Base-by-base conservation (phyloP, 2,888 invertebrate genomes). In the Philaethria dido region DNA sequence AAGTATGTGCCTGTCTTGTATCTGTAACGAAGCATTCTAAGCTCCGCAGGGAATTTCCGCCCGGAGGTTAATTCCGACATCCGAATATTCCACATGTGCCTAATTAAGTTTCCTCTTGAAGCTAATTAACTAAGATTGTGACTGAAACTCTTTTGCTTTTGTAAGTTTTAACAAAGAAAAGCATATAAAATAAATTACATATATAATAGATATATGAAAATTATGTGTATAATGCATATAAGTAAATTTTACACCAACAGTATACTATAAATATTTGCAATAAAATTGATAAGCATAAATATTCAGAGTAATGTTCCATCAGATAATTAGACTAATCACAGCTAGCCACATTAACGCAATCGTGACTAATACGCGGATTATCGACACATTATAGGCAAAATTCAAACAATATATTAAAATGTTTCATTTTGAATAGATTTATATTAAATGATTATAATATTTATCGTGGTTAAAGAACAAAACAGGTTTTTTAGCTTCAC, bases 41-140 rank as follows among this genome's bases (percentile, higher is more conserved):
- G 45, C 60, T 47, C 60, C 33, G 29, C 33, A 4, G 60, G 60
- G 60, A 60, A 60, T 60, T 47, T 70, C 68, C 66, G 71, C 73
- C 73, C 36, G 69, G 75, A 76, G 79, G 78, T 78, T 78, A 82
- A 82, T 82, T 78, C 73, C 69, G 69, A 75, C 72, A 66, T 74
- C 72, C 64, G 60, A 60, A 60, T 60, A 45, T 45, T 60, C 60
- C 60, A 60, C 60, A 44, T 60, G 44, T 60, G 60, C 45, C 60
- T 60, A 60, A 60, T 60, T 60, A 60, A 44, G 45, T 33, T 59
- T 18, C 60, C 60, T 14, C 45, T 60, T 18, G 16, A 42, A 29
- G 60, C 16, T 45, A 60, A 60, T 60, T 44, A 60, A 33, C 45
- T 45, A 60, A 45, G 16, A 60, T 57, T 57, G 25, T n/a, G 42